These are phyloP conservation scores for Polydrusus cervinus DNA, from an alignment of 2,888 invertebrate genomes.

Conservation along the genomic window DNA sequence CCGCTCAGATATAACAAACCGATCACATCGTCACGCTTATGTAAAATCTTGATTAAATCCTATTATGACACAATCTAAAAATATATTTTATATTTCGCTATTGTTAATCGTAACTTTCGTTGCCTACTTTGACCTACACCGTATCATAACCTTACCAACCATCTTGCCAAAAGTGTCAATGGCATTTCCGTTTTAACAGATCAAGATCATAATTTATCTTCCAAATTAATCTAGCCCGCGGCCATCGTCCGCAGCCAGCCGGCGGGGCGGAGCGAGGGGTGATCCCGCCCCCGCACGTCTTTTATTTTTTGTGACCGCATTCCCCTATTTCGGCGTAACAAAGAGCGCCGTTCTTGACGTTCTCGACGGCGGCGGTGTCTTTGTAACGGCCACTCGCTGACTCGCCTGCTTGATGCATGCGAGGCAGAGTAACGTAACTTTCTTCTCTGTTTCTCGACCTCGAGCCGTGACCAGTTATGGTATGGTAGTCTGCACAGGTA, in stretches of 20 bases:
- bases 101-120: background rate
- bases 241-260: constrained; percentile 38
- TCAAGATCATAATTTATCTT: constrained; percentile 41
- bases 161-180: constrained; percentile 16
- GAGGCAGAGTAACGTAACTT: background rate
- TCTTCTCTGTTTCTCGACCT: constrained; percentile 1
- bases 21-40: too few species aligned
- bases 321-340: constrained; percentile 68
- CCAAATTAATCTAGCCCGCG: constrained; percentile 38
- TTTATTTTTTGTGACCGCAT: constrained; percentile 64
- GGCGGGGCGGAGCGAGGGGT: constrained; percentile 65
- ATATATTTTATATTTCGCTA: background rate
- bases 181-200: constrained; percentile 27
- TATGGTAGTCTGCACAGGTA: background rate
- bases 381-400: constrained; percentile 44
- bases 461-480: background rate
- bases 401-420: constrained; percentile 22
- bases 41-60: background rate
- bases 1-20: too few species aligned
- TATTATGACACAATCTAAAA: background rate
- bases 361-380: constrained; percentile 62
- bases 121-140: background rate
- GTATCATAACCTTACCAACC: constrained; percentile 6
- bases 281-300: constrained; percentile 62
- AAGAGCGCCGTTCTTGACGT: constrained; percentile 64